Percentiles rank a stretch among this genome's conserved stretches.
Evolutionary conservation across 92 coral and sea anemone genomes (phyloP).

Genomic region (Virgularia gustaviana): DNA sequence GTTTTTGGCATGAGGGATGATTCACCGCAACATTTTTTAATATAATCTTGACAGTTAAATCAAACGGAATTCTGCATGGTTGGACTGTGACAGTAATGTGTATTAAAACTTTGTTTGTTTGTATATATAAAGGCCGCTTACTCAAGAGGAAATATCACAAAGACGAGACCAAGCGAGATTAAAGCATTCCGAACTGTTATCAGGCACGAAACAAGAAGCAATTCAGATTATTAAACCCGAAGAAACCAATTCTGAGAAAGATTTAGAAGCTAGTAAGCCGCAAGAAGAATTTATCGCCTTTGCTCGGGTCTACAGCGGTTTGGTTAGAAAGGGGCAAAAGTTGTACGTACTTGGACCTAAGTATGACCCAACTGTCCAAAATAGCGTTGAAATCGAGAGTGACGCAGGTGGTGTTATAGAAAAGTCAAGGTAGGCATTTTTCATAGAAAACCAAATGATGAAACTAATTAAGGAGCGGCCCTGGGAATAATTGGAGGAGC

Average conservation of each 20-base stretch:
- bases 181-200: conserved; percentile 74
- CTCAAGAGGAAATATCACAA: conserved; percentile 83
- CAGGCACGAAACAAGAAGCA: conserved; percentile 13
- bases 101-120: conserved; percentile 77
- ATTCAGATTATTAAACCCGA: conserved; percentile 42
- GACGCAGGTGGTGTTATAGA: no score
- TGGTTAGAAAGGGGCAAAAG: conserved; percentile 70
- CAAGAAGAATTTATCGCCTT: conserved; percentile 81
- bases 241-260: conserved; percentile 6
- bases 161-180: conserved; percentile 90
- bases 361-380: conserved; percentile 68
- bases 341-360: conserved; percentile 86
- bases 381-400: no score
- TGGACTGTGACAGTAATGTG: no score
- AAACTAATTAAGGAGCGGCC: no score
- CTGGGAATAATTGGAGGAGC: no score
- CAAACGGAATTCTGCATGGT: no score
- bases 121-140: conserved; percentile 67
- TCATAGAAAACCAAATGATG: no score
- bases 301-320: conserved; percentile 93
- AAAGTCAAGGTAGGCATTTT: no score
- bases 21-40: not conserved
- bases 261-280: conserved; percentile 16
- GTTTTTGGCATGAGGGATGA: no score
- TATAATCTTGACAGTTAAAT: not conserved